Evolutionary conservation across 2,797 vertebrate species (phyloP).

Genomic region (Eulemur rubriventer): DNA sequence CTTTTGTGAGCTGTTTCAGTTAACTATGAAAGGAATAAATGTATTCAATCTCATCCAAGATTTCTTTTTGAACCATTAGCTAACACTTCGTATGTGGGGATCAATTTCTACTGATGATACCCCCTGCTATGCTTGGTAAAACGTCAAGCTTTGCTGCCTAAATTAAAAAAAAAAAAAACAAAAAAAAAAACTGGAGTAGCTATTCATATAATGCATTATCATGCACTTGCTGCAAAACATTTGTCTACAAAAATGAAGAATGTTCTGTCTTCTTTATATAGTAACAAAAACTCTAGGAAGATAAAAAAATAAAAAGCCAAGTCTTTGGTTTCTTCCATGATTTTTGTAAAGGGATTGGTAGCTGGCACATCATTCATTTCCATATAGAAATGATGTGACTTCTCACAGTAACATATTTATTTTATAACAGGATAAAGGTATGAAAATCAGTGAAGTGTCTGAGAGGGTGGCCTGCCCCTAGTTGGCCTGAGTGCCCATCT

Average conservation of each 20-base stretch:
- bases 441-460: background rate
- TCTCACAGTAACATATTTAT: background rate
- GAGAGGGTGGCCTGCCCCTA: background rate
- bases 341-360: constrained; percentile 18
- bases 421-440: background rate
- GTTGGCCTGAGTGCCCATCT: background rate
- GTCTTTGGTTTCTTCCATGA: background rate
- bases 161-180: background rate
- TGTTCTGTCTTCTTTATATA: background rate
- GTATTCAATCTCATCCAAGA: constrained; percentile 24
- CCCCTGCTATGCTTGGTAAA: background rate
- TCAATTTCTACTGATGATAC: background rate
- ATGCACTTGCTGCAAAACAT: background rate
- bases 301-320: background rate
- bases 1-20: background rate
- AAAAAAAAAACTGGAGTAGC: background rate
- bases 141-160: background rate
- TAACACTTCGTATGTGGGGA: background rate
- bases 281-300: background rate
- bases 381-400: background rate
- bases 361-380: background rate
- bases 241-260: constrained; percentile 15
- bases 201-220: background rate
- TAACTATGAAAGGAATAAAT: background rate
- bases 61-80: constrained; percentile 22